Base-by-base conservation (phyloP, 2,113 vertebrate genomes). In the Loxodonta africana region DNA sequence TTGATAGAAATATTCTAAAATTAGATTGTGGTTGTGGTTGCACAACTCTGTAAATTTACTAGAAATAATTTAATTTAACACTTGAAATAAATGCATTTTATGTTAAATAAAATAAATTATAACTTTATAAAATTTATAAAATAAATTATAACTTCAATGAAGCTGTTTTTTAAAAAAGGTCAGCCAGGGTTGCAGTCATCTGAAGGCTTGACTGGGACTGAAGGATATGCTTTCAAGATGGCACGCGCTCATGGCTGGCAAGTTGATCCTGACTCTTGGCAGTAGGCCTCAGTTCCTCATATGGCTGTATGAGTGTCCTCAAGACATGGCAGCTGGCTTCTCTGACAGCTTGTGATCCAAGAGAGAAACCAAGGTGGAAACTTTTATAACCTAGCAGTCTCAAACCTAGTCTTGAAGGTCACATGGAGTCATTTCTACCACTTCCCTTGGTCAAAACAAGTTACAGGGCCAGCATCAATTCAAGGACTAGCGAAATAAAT, bases 71-170 rank as follows among this genome's bases (percentile, higher is more conserved):
- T 46, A 96, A 63, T 90, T 71, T 6, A 86, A 67, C 9, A 44
- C 51, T 62, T 86, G 51, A 88, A 89, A 88, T 85, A 44, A 73
- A 18, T 76, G 60, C 71, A 74, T 84, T 74, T 91, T 95, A 71
- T 65, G 18, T 12, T 90, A 96, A 48, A 48, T 37, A 37, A 37
- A 91, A 48, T 83, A 94, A 95, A 77, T 80, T 69, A 11, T 94
- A 60, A n/a, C 46, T 21, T 90, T 88, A 37, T 37, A 37, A 96
- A 93, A 48, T 21, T 90, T 88, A 37, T 37, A 37, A 96, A 93
- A 48, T 83, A 94, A 95, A 76, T 80, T 69, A 11, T 94, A 57
- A n/a, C 46, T 23, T 90, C 37, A 48, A 73, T 94, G 90, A 97
- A 95, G 18, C 28, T 65, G 21, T 85, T 60, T 88, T 60, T 88